Evolutionary conservation across 2,113 vertebrate genomes (phyloP).

Genomic region (Numenius arquata): DNA sequence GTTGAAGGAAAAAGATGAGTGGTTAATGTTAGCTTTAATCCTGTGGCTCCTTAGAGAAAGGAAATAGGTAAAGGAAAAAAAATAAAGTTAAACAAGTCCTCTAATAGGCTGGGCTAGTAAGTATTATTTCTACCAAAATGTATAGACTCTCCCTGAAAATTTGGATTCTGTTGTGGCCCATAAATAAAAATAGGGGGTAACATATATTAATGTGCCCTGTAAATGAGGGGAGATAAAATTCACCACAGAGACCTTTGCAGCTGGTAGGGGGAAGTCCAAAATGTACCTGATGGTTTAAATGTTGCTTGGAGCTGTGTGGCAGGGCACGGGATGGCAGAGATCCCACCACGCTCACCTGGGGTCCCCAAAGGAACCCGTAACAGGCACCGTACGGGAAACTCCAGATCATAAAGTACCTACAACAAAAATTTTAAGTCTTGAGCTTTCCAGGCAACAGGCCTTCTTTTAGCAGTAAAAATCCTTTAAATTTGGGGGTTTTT

Average conservation of each 20-base stretch:
- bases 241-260: neutral
- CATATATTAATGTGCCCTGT: neutral
- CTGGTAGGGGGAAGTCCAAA: no score
- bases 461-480: neutral
- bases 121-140: neutral
- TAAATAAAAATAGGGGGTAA: neutral
- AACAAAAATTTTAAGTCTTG: no score
- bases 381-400: no score
- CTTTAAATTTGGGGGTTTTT: neutral
- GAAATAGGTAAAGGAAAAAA: neutral
- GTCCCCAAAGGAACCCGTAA: neutral
- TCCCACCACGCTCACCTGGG: neutral
- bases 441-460: neutral
- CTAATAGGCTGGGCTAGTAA: neutral
- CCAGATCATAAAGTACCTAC: neutral
- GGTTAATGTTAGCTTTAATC: neutral
- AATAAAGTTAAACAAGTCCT: neutral
- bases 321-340: no score
- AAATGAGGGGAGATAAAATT: neutral
- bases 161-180: neutral
- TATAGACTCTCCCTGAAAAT: neutral
- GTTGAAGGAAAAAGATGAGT: neutral
- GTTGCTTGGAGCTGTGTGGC: neutral
- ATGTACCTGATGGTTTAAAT: fast-evolving
- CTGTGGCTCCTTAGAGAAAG: neutral